These are phyloP conservation scores for Hipposideros larvatus DNA, from an alignment of 2,797 vertebrate genomes.

Conservation along the genomic window DNA sequence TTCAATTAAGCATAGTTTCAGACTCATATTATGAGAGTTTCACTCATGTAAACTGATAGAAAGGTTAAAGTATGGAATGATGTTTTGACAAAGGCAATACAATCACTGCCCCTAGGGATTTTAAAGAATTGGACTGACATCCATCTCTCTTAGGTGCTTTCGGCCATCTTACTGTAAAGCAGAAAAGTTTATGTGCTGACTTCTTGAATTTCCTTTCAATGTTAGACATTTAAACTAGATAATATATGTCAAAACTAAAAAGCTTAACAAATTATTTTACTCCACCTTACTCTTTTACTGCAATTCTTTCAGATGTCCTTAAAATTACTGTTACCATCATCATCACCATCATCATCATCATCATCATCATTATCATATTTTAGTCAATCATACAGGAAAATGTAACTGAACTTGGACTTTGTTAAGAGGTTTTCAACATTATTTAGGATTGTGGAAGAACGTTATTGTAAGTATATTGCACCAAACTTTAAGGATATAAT, in stretches of 20 bases:
- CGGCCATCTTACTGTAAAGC: not conserved
- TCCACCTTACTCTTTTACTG: not conserved
- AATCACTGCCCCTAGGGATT: not conserved
- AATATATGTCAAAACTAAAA: not conserved
- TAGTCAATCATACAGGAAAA: not conserved
- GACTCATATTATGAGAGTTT: not conserved
- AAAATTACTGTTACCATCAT: not conserved
- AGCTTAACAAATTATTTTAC: not conserved
- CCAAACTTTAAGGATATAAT: not conserved
- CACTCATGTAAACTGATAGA: not conserved
- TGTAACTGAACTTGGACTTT: not conserved
- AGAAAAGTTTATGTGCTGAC: not conserved
- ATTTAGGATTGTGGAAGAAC: constrained; percentile 26
- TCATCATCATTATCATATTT: not conserved
- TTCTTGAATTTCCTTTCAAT: not conserved
- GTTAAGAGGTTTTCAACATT: not conserved
- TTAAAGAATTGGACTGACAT: not conserved
- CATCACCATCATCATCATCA: not conserved
- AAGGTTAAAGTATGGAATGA: not conserved
- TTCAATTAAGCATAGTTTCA: not conserved
- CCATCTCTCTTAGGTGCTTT: not conserved
- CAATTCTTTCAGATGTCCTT: not conserved
- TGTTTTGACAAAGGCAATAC: not conserved
- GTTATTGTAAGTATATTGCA: not conserved
- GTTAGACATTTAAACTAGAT: not conserved